A percentile compares a stretch with the other conserved stretches of the same genome.
Conservation (phyloP, 2,888 invertebrate species). For the Rhogogaster chlorosoma region DNA sequence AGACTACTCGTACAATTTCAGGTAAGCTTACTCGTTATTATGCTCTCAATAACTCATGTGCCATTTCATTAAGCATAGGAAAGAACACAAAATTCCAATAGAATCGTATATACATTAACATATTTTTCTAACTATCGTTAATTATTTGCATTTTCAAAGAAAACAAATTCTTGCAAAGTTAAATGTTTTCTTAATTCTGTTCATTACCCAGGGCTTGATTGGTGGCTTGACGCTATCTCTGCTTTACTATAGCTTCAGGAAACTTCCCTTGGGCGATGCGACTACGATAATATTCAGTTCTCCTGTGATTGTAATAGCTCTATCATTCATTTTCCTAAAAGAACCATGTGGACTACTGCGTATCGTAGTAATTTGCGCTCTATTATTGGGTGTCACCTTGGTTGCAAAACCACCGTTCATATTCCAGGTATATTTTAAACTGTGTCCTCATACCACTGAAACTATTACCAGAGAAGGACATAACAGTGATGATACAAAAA, state of each 20-base stretch:
- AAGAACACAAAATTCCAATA: too few species aligned
- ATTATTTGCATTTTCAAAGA: background rate
- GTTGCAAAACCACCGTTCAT: constrained; percentile 78
- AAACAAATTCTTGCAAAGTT: background rate
- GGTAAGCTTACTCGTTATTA: constrained; percentile 62
- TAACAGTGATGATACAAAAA: background rate
- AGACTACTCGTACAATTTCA: constrained; percentile 75
- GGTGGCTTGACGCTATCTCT: constrained; percentile 77
- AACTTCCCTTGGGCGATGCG: constrained; percentile 79
- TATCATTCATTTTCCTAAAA: constrained; percentile 77
- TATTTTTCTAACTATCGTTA: background rate
- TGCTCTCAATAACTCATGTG: background rate
- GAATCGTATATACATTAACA: background rate
- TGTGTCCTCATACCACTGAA: background rate
- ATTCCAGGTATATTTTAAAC: constrained; percentile 70
- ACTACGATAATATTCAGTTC: constrained; percentile 79
- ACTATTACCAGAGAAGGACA: background rate
- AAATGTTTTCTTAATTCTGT: constrained; percentile 10
- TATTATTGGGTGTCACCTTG: constrained; percentile 76
- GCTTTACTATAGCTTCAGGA: constrained; percentile 78
- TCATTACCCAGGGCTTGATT: constrained; percentile 74
- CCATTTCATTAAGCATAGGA: too few species aligned
- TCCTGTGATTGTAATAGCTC: constrained; percentile 77
- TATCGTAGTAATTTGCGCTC: constrained; percentile 75
- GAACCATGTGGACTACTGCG: constrained; percentile 78